Evolutionary conservation across 30 jellyfish, hydroid and myxozoan species (phyloP), one percentile per base, ranked within the genome.

Genomic region (Hydra vulgaris): DNA sequence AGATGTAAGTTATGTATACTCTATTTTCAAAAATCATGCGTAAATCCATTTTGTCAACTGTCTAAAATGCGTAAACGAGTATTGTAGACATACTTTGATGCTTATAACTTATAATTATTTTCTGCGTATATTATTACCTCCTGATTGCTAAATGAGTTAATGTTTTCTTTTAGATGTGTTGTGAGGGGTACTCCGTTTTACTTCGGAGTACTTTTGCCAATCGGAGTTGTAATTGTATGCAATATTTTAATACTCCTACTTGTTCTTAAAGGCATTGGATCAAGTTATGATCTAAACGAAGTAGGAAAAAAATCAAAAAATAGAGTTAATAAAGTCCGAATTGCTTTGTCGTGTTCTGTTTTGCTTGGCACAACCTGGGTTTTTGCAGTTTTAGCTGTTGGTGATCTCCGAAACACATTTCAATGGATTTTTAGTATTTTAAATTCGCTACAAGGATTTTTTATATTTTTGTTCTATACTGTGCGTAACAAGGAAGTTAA

Each of bases 301-400:
- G 67, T 56, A 23, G 87, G 67, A 4, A 66, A 22, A 17, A 80
- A 80, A 12, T 21, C 67, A 27, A 74, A 24, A 16, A 23, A 66
- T 16, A 80, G 27, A 82, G 72, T 18, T 17, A 56, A 80, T 15
- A 82, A 80, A 80, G 74, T 54, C 7, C 87, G 87, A 20, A 80
- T 80, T 27, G 81, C 87, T 8, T 80, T 80, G 53, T 82, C 87
- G 20, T 80, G 87, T 0, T 80, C 87, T 18, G 87, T 80, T 15
- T 80, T 80, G 27, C 81, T 80, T 17, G 87, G 87, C 7, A 27
- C 81, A 21, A 80, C 87, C 5, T 80, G 87, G 87, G 0, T 80
- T 1, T 80, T 80, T 19, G 87, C 87, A 12, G 17, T 80, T 16
- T 69, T 80, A 24, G 87, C 87, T 21, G 81, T 80, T 70, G 81